These are phyloP conservation scores for Argyrosomus japonicus DNA, from an alignment of 2,113 vertebrate genomes.

Conservation along the genomic window DNA sequence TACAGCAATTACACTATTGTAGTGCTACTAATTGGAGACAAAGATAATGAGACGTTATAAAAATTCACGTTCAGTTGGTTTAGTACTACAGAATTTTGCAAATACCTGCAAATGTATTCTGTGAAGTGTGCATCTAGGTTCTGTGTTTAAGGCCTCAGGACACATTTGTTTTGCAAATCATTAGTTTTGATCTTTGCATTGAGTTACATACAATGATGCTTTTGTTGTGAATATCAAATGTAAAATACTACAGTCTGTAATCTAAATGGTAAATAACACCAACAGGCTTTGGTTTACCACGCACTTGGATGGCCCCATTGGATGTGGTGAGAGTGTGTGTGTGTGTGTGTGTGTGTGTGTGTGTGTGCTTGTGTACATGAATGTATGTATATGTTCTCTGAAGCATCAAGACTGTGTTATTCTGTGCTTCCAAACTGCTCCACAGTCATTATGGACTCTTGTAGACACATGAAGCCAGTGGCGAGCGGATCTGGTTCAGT, in stretches of 20 bases:
- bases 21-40: neutral
- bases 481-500: constrained; percentile 70
- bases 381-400: constrained; percentile 30
- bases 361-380: neutral
- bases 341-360: constrained; percentile 9
- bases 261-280: constrained; percentile 76
- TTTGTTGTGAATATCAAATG: constrained; percentile 53
- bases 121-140: constrained; percentile 32
- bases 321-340: constrained; percentile 34
- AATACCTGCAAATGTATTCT: constrained; percentile 44
- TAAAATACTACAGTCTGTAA: constrained; percentile 50
- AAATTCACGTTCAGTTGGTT: constrained; percentile 18
- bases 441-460: constrained; percentile 72
- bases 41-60: neutral
- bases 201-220: constrained; percentile 24
- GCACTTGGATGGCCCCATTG: constrained; percentile 38
- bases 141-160: constrained; percentile 47
- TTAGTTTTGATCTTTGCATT: constrained; percentile 38
- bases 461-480: constrained; percentile 65
- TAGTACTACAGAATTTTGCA: constrained; percentile 6
- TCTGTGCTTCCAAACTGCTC: constrained; percentile 62
- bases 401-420: constrained; percentile 41
- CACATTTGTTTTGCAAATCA: constrained; percentile 53
- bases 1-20: neutral
- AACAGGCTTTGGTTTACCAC: constrained; percentile 57